These are phyloP conservation scores for Monopterus albus DNA, from an alignment of 2,113 vertebrate species.

Conservation along the genomic window DNA sequence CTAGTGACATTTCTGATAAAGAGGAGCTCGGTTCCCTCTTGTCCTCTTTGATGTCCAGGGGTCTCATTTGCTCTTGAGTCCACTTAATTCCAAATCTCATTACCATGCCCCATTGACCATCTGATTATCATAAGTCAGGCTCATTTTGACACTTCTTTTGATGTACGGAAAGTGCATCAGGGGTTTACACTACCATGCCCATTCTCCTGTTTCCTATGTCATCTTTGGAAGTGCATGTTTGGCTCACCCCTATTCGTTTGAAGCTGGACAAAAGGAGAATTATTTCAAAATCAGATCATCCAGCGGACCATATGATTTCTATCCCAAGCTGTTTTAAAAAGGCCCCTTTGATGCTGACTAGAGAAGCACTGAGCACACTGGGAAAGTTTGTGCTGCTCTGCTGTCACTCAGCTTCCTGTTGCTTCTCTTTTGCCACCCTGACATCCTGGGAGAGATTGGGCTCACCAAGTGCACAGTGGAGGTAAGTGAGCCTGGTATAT, in stretches of 20 bases:
- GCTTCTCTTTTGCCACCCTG: conserved; percentile 35
- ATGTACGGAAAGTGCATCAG: conserved; percentile 46
- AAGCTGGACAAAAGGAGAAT: conserved; percentile 65
- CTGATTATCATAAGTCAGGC: conserved; percentile 50
- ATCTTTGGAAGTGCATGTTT: conserved; percentile 52
- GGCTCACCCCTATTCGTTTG: conserved; percentile 33
- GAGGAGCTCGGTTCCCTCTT: conserved; percentile 24
- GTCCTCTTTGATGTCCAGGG: conserved; percentile 60
- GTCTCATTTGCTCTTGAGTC: conserved; percentile 46
- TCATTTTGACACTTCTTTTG: conserved; percentile 71
- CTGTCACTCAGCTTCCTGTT: conserved; percentile 49
- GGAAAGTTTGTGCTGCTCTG: conserved; percentile 54
- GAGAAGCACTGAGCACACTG: conserved; percentile 42
- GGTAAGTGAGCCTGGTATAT: conserved; percentile 42
- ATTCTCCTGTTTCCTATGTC: conserved; percentile 45
- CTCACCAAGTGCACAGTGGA: conserved; percentile 41
- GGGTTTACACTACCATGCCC: conserved; percentile 34
- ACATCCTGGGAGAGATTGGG: conserved; percentile 52
- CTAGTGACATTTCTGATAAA: conserved; percentile 56
- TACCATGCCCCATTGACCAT: conserved; percentile 52
- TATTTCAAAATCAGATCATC: conserved; percentile 63
- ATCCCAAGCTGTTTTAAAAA: conserved; percentile 44
- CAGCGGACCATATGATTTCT: conserved; percentile 50
- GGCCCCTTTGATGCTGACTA: conserved; percentile 50
- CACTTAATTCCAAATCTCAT: conserved; percentile 70